Conservation (phyloP, 2,797 vertebrate genomes). For the Pangasius larnaudii region DNA sequence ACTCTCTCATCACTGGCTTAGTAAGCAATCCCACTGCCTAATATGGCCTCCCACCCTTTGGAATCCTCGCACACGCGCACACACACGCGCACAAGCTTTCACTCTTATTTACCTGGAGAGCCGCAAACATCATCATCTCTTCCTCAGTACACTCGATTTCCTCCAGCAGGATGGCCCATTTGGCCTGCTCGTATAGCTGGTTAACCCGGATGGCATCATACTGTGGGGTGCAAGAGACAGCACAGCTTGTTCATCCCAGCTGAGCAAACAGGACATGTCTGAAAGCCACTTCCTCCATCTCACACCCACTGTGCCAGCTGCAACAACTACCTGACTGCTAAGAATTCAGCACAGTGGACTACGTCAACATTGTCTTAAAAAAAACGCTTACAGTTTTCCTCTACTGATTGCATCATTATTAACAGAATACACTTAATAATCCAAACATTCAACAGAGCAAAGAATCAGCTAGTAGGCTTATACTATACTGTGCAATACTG, state of each 20-base stretch:
- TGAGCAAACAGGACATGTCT: conserved; percentile 52
- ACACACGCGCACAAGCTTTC: not conserved
- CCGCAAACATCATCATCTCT: conserved; percentile 99
- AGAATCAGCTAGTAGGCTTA: not conserved
- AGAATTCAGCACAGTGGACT: not conserved
- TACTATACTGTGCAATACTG: not conserved
- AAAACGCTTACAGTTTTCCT: not conserved
- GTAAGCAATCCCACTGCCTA: conserved; percentile 52
- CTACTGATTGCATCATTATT: not conserved
- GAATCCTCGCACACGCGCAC: conserved; percentile 26
- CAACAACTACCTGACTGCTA: conserved; percentile 33
- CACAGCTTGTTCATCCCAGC: conserved; percentile 46
- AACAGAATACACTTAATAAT: not conserved
- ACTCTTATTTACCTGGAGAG: conserved; percentile 86
- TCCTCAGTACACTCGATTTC: conserved; percentile 99
- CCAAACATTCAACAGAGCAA: not conserved
- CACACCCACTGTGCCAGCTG: conserved; percentile 33
- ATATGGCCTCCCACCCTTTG: conserved; percentile 34
- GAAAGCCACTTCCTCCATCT: conserved; percentile 35
- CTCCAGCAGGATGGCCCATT: conserved; percentile 98
- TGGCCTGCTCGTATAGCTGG: conserved; percentile 97
- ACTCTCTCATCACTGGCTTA: conserved; percentile 51
- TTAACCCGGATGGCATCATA: conserved; percentile 99
- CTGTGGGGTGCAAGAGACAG: conserved; percentile 68
- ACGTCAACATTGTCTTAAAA: not conserved